Evolutionary conservation across 2,888 invertebrate genomes (phyloP), one percentile per base, ranked within the genome.

Genomic region (Schizaphis graminum): DNA sequence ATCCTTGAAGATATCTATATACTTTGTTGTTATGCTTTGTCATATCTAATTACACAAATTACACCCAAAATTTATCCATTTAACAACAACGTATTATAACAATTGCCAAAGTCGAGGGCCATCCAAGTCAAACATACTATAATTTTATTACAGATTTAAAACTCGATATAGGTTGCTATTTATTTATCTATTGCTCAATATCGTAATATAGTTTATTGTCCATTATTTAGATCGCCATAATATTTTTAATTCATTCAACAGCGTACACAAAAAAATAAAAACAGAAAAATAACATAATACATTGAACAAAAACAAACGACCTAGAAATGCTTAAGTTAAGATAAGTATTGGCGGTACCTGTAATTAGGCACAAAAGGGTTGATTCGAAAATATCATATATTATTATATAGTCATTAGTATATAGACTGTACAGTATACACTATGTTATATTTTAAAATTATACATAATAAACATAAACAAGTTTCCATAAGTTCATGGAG

Each of bases 81-180:
- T 88, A 92, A 88, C 61, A 41, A 49, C 67, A 67, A 67, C 28
- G 26, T 28, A 77, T 77, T 77, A 49, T 61, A 86, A 67, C 56
- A 92, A 92, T 92, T 28, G 67, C 61, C 67, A 88, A 67, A 92
- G 49, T 92, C 88, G 61, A 57, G 61, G 92, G 92, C 92, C 92
- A 92, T 87, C 26, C 67, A 49, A 87, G 61, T 92, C 47, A 87
- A 61, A 92, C 13, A 53, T 41, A 49, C 61, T 35, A 35, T 56
- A 35, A 56, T 91, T 56, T 91, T 56, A 24, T 41, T 49, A 89
- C 10, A 56, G 77, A 84, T 84, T 53, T 41, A 3, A 53, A 77
- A 49, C 91, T 77, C 41, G 53, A 61, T 21, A 47, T 56, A 57
- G 56, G 44, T n/a, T 86, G 16, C 47, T 87, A 92, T 92, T 87